Evolutionary conservation across 1,140 invertebrate species (phyloP).

Genomic region (Babylonia areolata): DNA sequence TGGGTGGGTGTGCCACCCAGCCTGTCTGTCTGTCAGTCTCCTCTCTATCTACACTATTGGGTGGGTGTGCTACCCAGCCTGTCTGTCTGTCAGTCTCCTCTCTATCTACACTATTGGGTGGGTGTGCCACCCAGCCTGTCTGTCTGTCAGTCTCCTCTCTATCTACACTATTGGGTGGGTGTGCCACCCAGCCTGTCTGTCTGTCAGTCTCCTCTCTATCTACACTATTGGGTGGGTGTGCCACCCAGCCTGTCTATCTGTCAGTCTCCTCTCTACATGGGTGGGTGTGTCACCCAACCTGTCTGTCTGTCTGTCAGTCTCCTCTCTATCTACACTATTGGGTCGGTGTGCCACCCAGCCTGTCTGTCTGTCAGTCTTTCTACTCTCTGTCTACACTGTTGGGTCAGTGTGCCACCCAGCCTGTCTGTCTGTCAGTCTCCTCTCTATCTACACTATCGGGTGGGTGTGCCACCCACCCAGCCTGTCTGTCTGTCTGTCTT

Average conservation of each 20-base stretch:
- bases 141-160: no score
- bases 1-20: conserved; percentile 74
- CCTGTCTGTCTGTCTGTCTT: no score
- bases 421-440: no score
- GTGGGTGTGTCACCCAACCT: conserved; percentile 58
- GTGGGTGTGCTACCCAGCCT: conserved; percentile 58
- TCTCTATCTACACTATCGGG: conserved; percentile 94
- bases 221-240: conserved; percentile 87
- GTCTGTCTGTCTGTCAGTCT: no score
- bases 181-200: no score
- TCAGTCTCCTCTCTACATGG: no score
- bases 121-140: not conserved
- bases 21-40: no score
- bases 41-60: conserved; percentile 95
- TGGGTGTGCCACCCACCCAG: no score
- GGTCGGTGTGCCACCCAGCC: conserved; percentile 63
- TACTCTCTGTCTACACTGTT: conserved; percentile 94
- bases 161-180: conserved; percentile 89
- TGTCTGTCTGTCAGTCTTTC: no score
- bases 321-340: conserved; percentile 96
- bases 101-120: conserved; percentile 92
- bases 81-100: no score
- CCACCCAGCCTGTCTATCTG: no score
- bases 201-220: no score
- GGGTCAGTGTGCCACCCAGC: conserved; percentile 73